Conservation (phyloP, 1,140 invertebrate genomes). For the Bombyx mandarina region DNA sequence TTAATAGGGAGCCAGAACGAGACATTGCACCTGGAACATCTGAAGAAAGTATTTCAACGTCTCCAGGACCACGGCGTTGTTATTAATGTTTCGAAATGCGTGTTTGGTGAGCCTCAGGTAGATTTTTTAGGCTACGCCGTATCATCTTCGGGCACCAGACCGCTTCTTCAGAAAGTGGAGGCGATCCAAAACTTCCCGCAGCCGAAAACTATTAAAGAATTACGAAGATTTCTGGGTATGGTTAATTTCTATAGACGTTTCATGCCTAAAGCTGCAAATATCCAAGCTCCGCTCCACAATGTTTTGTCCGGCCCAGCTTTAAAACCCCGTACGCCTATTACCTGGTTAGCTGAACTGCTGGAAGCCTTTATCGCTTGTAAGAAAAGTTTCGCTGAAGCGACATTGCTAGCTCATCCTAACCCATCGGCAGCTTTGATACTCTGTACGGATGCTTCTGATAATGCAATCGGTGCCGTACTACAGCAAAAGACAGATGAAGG, state of each 20-base stretch:
- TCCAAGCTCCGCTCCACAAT: neutral
- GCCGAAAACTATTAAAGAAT: conserved; percentile 5
- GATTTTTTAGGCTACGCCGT: conserved; percentile 6
- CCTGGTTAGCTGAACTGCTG: neutral
- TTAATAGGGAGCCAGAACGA: neutral
- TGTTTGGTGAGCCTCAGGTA: conserved; percentile 3
- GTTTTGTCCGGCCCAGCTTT: neutral
- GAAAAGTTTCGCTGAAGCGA: neutral
- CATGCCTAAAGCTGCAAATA: neutral
- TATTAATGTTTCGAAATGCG: conserved; percentile 7
- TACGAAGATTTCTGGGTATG: conserved; percentile 12
- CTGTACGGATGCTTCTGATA: conserved; percentile 1
- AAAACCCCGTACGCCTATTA: neutral
- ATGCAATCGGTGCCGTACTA: conserved; percentile 1
- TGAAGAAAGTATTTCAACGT: conserved; percentile 2
- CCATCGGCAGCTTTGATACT: neutral
- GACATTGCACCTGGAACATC: neutral
- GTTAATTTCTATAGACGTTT: conserved; percentile 10
- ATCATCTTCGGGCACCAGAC: conserved; percentile 2
- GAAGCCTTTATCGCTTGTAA: neutral
- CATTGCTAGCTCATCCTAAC: conserved; percentile 2
- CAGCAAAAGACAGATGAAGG: neutral
- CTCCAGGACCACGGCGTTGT: conserved; percentile 5
- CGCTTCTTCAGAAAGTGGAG: neutral
- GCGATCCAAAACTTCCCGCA: conserved; percentile 3